A percentile compares a stretch with the other conserved stretches of the same genome.
Evolutionary conservation across 2,797 vertebrate species (phyloP).

Genomic region (Parauchenoglanis ngamensis): DNA sequence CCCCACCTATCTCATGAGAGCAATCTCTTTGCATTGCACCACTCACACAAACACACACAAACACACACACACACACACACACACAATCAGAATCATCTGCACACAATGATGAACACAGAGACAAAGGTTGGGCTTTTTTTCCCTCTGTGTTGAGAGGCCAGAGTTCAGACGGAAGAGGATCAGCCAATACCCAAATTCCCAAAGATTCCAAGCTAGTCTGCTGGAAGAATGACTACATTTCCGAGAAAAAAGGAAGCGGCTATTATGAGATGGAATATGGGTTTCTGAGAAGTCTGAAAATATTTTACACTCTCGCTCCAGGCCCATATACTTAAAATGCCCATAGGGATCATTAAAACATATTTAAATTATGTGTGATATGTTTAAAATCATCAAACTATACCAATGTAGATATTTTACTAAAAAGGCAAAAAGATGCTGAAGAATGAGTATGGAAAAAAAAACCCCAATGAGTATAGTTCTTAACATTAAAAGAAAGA

Average conservation of each 20-base stretch:
- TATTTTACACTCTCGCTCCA: neutral
- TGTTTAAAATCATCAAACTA: neutral
- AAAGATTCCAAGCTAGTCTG: slow-evolving; percentile 80
- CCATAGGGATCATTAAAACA: neutral
- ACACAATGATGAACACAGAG: slow-evolving; percentile 52
- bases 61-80: slow-evolving; percentile 23
- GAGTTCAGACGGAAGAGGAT: slow-evolving; percentile 77
- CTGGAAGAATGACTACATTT: slow-evolving; percentile 83
- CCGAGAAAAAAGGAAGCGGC: slow-evolving; percentile 67
- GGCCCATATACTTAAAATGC: neutral
- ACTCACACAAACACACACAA: slow-evolving; percentile 44
- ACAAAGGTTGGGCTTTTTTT: slow-evolving; percentile 70
- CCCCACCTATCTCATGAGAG: slow-evolving; percentile 35
- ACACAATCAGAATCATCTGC: slow-evolving; percentile 23
- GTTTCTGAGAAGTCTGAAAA: slow-evolving; percentile 11
- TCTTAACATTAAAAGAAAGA: neutral
- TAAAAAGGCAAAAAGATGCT: neutral
- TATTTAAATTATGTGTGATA: neutral
- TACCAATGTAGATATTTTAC: neutral
- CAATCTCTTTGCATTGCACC: slow-evolving; percentile 18
- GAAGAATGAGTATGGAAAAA: neutral
- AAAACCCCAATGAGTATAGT: neutral
- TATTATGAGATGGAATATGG: slow-evolving; percentile 21
- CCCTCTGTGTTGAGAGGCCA: slow-evolving; percentile 70
- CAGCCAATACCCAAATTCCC: slow-evolving; percentile 68